Base-by-base conservation (phyloP, 2,113 vertebrate genomes). In the Galeopterus variegatus region DNA sequence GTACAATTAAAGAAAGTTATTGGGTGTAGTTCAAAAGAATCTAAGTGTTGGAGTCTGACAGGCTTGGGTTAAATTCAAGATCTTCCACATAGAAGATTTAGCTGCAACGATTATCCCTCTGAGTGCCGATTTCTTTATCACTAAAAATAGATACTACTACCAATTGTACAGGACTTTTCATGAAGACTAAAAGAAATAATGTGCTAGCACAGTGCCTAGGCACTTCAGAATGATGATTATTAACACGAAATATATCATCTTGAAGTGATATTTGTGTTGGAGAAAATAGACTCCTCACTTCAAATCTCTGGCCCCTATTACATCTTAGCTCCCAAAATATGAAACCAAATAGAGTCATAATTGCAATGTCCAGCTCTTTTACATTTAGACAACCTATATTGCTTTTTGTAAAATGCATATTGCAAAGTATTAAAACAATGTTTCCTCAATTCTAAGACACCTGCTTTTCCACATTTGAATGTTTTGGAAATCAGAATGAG, bases 401-500 rank as follows among this genome's bases (percentile, higher is more conserved):
- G 75, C 70, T 92, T 70, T 88, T 81, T 54, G 50, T 90, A 76
- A 81, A 84, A 95, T 69, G 23, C 31, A 58, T 70, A 24, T 72
- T 75, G 3, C 77, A 48, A 73, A 94, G 62, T 15, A 82, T 95
- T 88, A 73, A 86, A 85, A 69, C 69, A 60, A 50, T 60, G 6
- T 73, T 92, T 69, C 56, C 62, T 86, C 23, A 31, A 6, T 79
- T 77, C 36, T 64, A 79, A 94, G 36, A 73, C 62, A 79, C 33
- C 50, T 85, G 67, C 23, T 93, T 96, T 93, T 86, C 60, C 90
- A 73, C 62, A 36, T 95, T 94, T 80, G 41, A 94, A 69, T 84
- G 48, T 83, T 95, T 88, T 48, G 26, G 85, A 93, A 97, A 72
- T 93, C 88, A 80, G 50, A 96, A 95, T 65, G 67, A 95, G 81